Evolutionary conservation across 2,797 vertebrate species (phyloP).

Genomic region (Falco concolor): DNA sequence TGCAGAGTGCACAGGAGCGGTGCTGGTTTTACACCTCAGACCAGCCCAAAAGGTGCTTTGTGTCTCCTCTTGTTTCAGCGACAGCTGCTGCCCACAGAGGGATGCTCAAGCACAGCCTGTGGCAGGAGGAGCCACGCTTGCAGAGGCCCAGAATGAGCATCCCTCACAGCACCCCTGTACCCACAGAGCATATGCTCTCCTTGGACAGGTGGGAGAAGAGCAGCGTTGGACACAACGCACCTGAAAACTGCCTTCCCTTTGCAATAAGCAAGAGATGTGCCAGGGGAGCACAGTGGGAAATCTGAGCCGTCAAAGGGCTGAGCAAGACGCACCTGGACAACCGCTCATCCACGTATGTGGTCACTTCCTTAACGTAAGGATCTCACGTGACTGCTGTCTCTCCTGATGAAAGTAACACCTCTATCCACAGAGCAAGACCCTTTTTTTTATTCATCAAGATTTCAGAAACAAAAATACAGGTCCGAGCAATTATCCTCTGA

Average conservation of each 20-base stretch:
- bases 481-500: constrained; percentile 49
- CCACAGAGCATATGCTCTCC: neutral
- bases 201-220: neutral
- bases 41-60: neutral
- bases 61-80: neutral
- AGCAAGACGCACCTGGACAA: neutral
- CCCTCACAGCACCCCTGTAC: neutral
- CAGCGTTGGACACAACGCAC: neutral
- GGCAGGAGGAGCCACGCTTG: fast-evolving
- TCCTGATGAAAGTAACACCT: neutral
- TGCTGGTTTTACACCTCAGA: neutral
- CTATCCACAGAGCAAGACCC: neutral
- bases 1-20: neutral
- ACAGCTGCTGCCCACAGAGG: neutral
- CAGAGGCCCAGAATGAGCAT: neutral
- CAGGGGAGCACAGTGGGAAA: fast-evolving
- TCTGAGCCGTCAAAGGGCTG: neutral
- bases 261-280: neutral
- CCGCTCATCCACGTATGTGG: neutral
- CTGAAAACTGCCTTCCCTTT: neutral
- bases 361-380: neutral
- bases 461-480: constrained; percentile 49
- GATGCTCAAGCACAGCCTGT: neutral
- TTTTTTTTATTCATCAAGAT: constrained; percentile 47
- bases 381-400: neutral